Evolutionary conservation across 2,797 vertebrate genomes (phyloP).

Genomic region (Gymnodraco acuticeps): DNA sequence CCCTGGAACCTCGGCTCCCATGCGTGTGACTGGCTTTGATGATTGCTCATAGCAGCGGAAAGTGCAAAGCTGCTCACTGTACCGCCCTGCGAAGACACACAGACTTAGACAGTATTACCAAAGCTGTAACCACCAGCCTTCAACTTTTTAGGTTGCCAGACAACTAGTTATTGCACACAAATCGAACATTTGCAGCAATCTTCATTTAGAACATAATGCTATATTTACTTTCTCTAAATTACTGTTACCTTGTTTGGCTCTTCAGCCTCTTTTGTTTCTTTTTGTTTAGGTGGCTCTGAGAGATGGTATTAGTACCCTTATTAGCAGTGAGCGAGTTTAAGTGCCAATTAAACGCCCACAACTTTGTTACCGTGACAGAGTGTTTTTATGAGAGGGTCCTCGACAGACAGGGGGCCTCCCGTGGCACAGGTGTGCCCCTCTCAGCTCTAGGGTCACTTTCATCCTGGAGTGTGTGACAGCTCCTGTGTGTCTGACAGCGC

Average conservation of each 20-base stretch:
- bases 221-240: slow-evolving; percentile 40
- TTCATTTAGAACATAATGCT: slow-evolving; percentile 25
- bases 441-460: slow-evolving; percentile 76
- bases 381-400: slow-evolving; percentile 69
- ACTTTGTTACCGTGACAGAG: slow-evolving; percentile 66
- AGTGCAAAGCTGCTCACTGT: slow-evolving; percentile 82
- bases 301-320: slow-evolving; percentile 64
- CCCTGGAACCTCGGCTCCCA: slow-evolving; percentile 70
- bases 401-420: slow-evolving; percentile 62
- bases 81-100: slow-evolving; percentile 67
- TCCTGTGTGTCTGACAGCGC: slow-evolving; percentile 67
- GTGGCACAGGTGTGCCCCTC: slow-evolving; percentile 82
- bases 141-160: slow-evolving; percentile 42
- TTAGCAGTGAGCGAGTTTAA: slow-evolving; percentile 60
- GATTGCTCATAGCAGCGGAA: slow-evolving; percentile 83
- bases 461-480: slow-evolving; percentile 78
- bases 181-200: slow-evolving; percentile 6
- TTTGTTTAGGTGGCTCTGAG: slow-evolving; percentile 62
- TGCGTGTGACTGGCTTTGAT: slow-evolving; percentile 81
- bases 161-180: slow-evolving; percentile 16
- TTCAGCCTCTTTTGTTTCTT: slow-evolving; percentile 46
- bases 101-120: slow-evolving; percentile 58
- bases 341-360: slow-evolving; percentile 74
- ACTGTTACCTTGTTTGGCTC: slow-evolving; percentile 37
- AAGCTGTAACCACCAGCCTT: slow-evolving; percentile 51